Evolutionary conservation across 2,797 vertebrate genomes (phyloP).

Genomic region (Megaceryle alcyon): DNA sequence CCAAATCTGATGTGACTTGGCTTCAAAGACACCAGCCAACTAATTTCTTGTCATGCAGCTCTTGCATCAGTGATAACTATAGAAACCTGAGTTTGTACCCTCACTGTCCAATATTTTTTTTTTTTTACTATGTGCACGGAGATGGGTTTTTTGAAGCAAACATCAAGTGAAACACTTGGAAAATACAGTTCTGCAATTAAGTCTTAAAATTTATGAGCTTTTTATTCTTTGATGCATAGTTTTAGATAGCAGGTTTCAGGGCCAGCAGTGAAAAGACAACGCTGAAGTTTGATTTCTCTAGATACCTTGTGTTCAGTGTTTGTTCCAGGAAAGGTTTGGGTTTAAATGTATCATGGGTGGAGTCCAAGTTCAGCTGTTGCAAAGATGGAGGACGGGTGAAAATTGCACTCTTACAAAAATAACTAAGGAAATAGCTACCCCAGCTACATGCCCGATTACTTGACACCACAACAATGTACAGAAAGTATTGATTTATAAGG

Average conservation of each 20-base stretch:
- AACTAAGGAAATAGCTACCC: neutral
- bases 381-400: neutral
- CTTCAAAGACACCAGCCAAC: neutral
- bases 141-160: neutral
- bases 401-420: neutral
- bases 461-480: neutral
- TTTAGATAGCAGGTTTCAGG: neutral
- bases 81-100: neutral
- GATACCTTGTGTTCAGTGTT: neutral
- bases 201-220: neutral
- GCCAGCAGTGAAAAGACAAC: neutral
- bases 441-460: neutral
- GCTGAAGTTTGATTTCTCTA: neutral
- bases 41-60: neutral
- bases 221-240: neutral
- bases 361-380: neutral
- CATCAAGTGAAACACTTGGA: neutral
- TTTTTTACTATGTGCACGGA: neutral
- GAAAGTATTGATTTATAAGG: neutral
- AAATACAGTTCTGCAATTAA: neutral
- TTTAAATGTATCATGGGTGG: neutral
- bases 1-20: neutral
- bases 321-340: neutral
- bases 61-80: neutral
- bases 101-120: neutral